A percentile compares a stretch with the other conserved stretches of the same genome.
These are phyloP conservation scores for Manduca sexta DNA, from an alignment of 1,140 invertebrate genomes.

Conservation along the genomic window DNA sequence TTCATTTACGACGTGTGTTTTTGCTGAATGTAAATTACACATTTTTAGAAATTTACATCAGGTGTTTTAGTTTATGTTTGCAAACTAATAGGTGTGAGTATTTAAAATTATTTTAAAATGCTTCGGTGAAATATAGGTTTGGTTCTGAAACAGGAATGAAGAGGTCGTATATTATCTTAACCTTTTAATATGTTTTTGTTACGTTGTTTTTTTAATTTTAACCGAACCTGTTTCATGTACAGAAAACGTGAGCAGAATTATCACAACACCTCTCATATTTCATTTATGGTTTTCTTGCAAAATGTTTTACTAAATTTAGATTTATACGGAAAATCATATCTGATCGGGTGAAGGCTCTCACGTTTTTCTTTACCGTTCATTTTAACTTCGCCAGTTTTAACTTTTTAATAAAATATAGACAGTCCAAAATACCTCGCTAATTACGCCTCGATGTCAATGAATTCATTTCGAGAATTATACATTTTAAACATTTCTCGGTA, in stretches of 20 bases:
- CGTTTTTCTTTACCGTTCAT: constrained; percentile 10
- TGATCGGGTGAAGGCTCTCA: constrained; percentile 13
- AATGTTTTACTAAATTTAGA: not conserved
- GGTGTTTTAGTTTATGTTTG: not conserved
- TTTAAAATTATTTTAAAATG: no score
- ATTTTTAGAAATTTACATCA: no score
- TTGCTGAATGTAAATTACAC: no score
- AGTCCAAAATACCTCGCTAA: constrained; percentile 25
- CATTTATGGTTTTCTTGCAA: constrained; percentile 7
- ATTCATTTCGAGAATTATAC: constrained; percentile 34
- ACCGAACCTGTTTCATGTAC: no score
- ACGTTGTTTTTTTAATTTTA: no score
- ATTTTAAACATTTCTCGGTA: constrained; percentile 20
- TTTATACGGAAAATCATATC: not conserved
- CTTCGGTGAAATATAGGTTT: no score
- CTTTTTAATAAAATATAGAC: constrained; percentile 30
- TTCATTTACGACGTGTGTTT: not conserved
- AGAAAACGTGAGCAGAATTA: no score
- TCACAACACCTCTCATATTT: not conserved
- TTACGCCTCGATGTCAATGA: constrained; percentile 22
- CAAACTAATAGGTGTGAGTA: no score
- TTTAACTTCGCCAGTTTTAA: constrained; percentile 12
- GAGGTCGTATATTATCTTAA: no score
- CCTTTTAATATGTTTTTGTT: no score
- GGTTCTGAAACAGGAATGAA: no score